These are phyloP conservation scores for Thamnophis elegans DNA, from an alignment of 2,797 vertebrate genomes.

Conservation along the genomic window DNA sequence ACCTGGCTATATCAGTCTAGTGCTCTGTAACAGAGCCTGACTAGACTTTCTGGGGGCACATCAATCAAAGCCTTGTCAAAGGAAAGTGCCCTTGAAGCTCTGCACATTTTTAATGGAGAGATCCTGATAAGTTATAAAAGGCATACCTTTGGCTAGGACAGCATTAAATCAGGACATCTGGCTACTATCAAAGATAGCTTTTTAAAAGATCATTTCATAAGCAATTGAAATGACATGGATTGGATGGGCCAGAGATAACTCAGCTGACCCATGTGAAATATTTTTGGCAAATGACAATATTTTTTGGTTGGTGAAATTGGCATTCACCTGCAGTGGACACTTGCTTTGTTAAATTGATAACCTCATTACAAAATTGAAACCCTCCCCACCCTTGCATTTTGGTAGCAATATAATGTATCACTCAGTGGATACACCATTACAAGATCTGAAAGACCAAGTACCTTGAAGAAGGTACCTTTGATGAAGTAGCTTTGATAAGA, in stretches of 20 bases:
- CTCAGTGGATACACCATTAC: neutral
- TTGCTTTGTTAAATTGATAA: neutral
- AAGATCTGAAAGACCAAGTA: neutral
- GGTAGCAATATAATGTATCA: neutral
- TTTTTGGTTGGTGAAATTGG: neutral
- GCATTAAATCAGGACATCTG: neutral
- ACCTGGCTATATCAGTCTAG: neutral
- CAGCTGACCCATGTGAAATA: neutral
- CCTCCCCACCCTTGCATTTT: neutral
- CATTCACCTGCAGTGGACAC: neutral
- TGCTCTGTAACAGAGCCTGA: neutral
- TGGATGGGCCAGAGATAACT: neutral
- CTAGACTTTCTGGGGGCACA: neutral
- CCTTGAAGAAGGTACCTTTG: neutral
- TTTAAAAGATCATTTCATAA: neutral
- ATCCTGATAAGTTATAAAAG: neutral
- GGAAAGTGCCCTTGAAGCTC: neutral
- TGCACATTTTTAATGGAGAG: neutral
- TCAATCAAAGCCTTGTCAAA: neutral
- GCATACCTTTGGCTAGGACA: neutral
- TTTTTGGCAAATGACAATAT: neutral
- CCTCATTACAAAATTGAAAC: neutral
- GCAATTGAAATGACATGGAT: neutral
- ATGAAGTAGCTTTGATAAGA: neutral
- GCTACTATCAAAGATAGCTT: neutral